Base-by-base conservation (phyloP, 2,888 invertebrate species). In the Dendrolimus houi region DNA sequence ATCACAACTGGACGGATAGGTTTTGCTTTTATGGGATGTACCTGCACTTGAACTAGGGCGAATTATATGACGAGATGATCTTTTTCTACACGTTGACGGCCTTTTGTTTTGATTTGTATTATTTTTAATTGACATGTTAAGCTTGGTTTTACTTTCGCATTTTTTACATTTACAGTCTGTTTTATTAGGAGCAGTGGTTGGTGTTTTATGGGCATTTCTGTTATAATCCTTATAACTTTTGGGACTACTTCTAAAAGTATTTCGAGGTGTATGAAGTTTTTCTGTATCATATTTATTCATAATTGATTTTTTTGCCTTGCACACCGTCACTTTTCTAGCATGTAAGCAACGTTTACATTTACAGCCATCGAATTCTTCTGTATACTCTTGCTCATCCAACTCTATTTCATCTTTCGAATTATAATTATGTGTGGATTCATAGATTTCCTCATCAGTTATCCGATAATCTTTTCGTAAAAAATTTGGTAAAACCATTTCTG, bases 401-500 rank as follows among this genome's bases (percentile, higher is more conserved):
- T 67, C 64, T 6, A 65, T 62, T 56, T 63, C 67, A 41, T 62
- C 64, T 14, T 57, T 57, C 61, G 61, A 55, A 58, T 62, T 56
- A 59, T 60, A 62, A 62, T 67, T 62, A 57, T 64, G 61, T 62
- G 64, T 60, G 13, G 72, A 64, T 54, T 72, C 70, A 60, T 67
- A 72, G 17, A 66, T 60, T 54, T 78, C 74, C 54, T 78, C 71
- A 59, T 70, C 71, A 29, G 70, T 68, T 29, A 69, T 60, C 17
- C 55, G 59, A 60, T 68, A 70, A 60, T 73, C 68, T 17, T 67
- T 67, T 69, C 64, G 81, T 52, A 88, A 65, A 63, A 73, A 83
- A 60, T 73, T 74, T 0, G 90, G 90, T 58, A 87, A 63, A 10
- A 91, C 76, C 61, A 82, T 67, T 60, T 91, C 91, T 53, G 91